Base-by-base conservation (phyloP, 2,888 invertebrate species). In the Emmelina monodactyla region DNA sequence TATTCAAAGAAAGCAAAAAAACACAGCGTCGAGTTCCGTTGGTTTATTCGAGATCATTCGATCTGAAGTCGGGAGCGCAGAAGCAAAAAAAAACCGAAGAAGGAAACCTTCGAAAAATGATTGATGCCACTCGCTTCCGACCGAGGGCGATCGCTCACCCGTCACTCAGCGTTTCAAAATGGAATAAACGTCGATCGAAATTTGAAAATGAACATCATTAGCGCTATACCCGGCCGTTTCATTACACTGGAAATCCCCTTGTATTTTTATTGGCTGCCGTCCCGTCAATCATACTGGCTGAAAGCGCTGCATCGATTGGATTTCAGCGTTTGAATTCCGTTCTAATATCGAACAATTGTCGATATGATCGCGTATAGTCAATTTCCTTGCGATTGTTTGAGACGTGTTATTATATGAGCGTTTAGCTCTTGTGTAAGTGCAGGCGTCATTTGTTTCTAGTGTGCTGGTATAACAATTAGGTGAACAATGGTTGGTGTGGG, bases 21-120 rank as follows among this genome's bases (percentile, higher is more conserved):
- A 73, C 66, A 67, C 66, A 66, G 70, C 65, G 61, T 41, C 50
- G 51, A 50, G 73, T 66, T 63, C 62, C 71, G 75, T 78, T 73
- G 79, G 75, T 72, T 75, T 69, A 70, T 63, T 62, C 60, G 64
- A 76, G 79, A 79, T 79, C 78, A 73, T 65, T 75, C 75, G 64
- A 72, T 68, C 73, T 62, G 69, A 70, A 75, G 71, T 73, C 71
- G 57, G 57, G 64, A 66, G 62, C 57, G 64, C 62, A 64, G 57
- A 58, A 64, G 69, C 66, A 64, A 67, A 66, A 68, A 75, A 78
- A 76, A 72, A 73, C 67, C 75, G 76, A 75, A 75, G 75, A 75
- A 66, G 69, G 79, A 81, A 80, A 69, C 80, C 79, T 79, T 76
- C 80, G 70, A 78, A 78, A 75, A 75, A 80, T 81, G 80, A 81